phyloP scores from a whole-genome alignment of 2,888 invertebrate species.

The Tetheella fluctuosa region DNA sequence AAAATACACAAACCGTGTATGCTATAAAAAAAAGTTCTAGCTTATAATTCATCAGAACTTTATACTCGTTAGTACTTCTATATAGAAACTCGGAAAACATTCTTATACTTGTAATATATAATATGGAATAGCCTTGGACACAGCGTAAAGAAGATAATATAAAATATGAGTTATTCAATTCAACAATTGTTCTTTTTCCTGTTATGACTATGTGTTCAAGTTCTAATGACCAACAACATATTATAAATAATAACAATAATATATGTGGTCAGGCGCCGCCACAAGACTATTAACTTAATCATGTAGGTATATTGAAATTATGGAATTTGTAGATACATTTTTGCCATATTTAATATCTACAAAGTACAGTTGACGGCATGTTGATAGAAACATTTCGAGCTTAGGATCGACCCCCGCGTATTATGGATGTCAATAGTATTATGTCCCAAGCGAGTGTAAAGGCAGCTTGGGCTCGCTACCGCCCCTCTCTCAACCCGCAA shows the following conservation, averaged over 20 bases:
- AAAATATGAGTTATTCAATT: not conserved
- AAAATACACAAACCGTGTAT: too few relatives aligned
- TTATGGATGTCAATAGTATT: too few relatives aligned
- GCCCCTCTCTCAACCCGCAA: too few relatives aligned
- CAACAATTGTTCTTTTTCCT: not conserved
- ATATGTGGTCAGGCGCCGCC: not conserved
- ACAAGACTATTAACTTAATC: not conserved
- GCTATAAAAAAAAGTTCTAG: too few relatives aligned
- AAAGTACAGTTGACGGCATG: too few relatives aligned
- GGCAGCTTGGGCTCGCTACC: too few relatives aligned
- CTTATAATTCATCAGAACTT: too few relatives aligned
- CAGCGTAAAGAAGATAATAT: not conserved
- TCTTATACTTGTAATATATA: not conserved
- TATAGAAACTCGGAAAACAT: not conserved
- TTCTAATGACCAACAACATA: not conserved
- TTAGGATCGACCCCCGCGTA: too few relatives aligned
- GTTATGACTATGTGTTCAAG: not conserved
- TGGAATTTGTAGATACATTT: too few relatives aligned
- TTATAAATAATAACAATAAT: not conserved
- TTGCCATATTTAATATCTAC: too few relatives aligned
- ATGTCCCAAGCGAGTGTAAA: too few relatives aligned
- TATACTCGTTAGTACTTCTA: not conserved
- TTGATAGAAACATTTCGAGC: too few relatives aligned
- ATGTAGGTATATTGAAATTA: not conserved
- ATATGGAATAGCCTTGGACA: not conserved